These are phyloP conservation scores for Probaryconus sp. DNA, from an alignment of 1,140 invertebrate genomes.

Conservation along the genomic window DNA sequence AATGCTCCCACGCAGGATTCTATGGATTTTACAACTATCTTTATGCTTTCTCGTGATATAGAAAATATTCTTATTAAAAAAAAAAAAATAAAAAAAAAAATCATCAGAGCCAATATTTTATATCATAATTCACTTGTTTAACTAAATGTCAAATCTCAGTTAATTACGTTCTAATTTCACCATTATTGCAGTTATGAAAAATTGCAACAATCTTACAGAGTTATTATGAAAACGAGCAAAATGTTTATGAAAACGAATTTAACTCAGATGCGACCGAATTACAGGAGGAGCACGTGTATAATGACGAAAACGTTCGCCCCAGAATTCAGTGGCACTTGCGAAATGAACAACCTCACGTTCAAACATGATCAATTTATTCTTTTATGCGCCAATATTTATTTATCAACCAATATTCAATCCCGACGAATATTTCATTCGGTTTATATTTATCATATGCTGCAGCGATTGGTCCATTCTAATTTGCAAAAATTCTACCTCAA, in stretches of 20 bases:
- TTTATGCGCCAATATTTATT: slow-evolving; percentile 8
- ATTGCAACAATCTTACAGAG: slow-evolving; percentile 22
- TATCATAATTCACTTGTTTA: too few relatives aligned
- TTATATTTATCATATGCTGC: too few relatives aligned
- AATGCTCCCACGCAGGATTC: slow-evolving; percentile 7
- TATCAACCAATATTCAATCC: neutral
- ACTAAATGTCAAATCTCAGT: too few relatives aligned
- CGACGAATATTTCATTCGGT: too few relatives aligned
- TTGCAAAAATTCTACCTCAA: neutral
- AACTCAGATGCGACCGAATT: slow-evolving; percentile 49
- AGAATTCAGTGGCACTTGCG: slow-evolving; percentile 57
- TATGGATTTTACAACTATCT: neutral
- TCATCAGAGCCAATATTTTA: too few relatives aligned
- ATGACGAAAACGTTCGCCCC: slow-evolving; percentile 63
- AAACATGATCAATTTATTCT: slow-evolving; percentile 10
- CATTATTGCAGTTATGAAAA: slow-evolving; percentile 16
- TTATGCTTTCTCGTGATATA: neutral
- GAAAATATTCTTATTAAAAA: neutral
- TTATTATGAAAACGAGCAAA: too few relatives aligned
- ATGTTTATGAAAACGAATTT: too few relatives aligned
- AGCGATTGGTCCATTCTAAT: too few relatives aligned
- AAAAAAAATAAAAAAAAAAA: too few relatives aligned
- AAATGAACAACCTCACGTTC: too few relatives aligned
- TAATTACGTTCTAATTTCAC: too few relatives aligned
- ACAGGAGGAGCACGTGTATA: slow-evolving; percentile 45